A percentile compares a stretch with the other conserved stretches of the same genome.
Conservation (phyloP, 2,113 vertebrate genomes). For the Ramphastos sulfuratus region DNA sequence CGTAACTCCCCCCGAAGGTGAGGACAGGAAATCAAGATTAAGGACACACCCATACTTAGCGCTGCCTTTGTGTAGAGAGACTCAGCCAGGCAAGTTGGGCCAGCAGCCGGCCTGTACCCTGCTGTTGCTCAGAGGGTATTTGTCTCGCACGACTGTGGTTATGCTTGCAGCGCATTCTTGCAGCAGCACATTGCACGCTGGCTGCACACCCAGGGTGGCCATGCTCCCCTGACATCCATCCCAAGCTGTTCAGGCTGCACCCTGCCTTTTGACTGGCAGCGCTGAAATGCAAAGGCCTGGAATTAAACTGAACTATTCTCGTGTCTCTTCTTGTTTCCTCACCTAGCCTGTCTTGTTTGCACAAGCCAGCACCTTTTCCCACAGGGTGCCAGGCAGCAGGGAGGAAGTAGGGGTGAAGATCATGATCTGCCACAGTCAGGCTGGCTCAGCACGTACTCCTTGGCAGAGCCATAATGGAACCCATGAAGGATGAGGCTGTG, state of each 20-base stretch:
- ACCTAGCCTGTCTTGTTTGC: not conserved
- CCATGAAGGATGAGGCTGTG: not conserved
- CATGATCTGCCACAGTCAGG: not conserved
- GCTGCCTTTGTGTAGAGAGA: not conserved
- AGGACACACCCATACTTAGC: not conserved
- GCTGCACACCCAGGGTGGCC: accelerated
- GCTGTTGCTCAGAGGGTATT: accelerated
- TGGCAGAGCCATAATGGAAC: not conserved
- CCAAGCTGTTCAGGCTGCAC: not conserved
- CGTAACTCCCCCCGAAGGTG: not conserved
- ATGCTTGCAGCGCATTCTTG: accelerated
- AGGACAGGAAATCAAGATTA: not conserved
- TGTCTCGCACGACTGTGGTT: accelerated
- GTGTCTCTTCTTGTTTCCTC: not conserved
- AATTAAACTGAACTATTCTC: not conserved
- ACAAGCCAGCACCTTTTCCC: not conserved
- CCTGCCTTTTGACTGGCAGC: not conserved
- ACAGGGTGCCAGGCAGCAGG: not conserved
- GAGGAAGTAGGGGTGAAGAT: not conserved
- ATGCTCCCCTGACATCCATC: not conserved
- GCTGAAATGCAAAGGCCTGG: not conserved
- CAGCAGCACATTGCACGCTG: accelerated
- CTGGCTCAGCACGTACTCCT: not conserved
- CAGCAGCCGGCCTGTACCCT: accelerated
- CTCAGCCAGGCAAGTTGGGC: accelerated